These are phyloP conservation scores for Myzus persicae DNA, from an alignment of 1,140 invertebrate species.

Conservation along the genomic window DNA sequence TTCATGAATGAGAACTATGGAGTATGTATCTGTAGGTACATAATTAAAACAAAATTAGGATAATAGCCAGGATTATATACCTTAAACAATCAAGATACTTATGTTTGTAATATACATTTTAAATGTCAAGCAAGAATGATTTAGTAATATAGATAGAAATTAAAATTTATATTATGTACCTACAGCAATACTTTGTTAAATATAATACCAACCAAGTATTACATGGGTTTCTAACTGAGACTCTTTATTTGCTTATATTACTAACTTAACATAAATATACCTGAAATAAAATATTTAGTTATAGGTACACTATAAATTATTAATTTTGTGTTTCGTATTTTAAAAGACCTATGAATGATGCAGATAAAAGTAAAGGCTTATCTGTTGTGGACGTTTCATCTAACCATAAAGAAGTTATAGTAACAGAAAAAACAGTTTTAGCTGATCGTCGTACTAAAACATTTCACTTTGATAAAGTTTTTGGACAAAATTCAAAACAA, in stretches of 20 bases:
- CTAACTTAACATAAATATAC: background rate
- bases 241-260: background rate
- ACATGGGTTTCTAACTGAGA: background rate
- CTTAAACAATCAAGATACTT: too few relatives aligned
- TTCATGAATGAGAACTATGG: too few relatives aligned
- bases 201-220: too few relatives aligned
- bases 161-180: too few relatives aligned
- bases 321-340: slow-evolving; percentile 30
- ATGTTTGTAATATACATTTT: too few relatives aligned
- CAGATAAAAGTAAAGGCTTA: slow-evolving; percentile 60
- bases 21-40: too few relatives aligned
- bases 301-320: background rate
- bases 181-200: background rate
- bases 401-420: slow-evolving; percentile 74
- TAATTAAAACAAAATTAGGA: background rate
- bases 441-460: slow-evolving; percentile 77
- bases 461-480: slow-evolving; percentile 90
- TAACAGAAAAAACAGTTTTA: slow-evolving; percentile 72
- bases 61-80: background rate
- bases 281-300: background rate
- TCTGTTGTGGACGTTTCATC: slow-evolving; percentile 74
- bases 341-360: slow-evolving; percentile 59
- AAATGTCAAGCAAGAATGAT: too few relatives aligned
- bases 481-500: slow-evolving; percentile 78
- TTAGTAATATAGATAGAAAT: too few relatives aligned